Base-by-base conservation (phyloP, 2,797 vertebrate species). In the Xenentodon cancila region DNA sequence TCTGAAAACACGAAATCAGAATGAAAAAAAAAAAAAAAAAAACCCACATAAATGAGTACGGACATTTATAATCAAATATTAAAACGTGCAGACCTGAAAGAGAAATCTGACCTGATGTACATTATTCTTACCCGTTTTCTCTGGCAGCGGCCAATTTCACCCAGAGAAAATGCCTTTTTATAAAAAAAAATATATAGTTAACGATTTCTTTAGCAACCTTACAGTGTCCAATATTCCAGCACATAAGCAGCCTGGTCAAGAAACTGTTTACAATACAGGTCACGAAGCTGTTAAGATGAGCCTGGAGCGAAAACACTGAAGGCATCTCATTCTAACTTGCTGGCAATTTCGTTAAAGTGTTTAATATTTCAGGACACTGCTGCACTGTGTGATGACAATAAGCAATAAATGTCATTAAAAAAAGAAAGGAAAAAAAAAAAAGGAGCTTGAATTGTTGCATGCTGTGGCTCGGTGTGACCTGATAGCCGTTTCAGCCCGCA, bases 221-320 rank as follows among this genome's bases (percentile, higher is more conserved):
- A 25, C 25, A 25, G 25, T 25, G 25, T 5, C 25, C 25, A 25
- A 25, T 25, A 25, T 25, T 25, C 25, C 25, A 25, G 25, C 25
- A 5, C 3, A 25, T 25, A 25, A 25, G 5, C 25, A 25, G 25
- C 25, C 25, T 25, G 25, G 25, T 25, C 3, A 25, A 25, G 25
- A 25, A 5, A 53, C 53, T 52, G 55, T 71, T 82, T 69, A 68
- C 17, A 59, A 47, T 66, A 50, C 45, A 53, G 55, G 8, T 57
- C 66, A 66, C 32, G 9, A 32, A 9, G 32, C 37, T 34, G 53
- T 51, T 22, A 5, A 74, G 75, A 72, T 64, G 63, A 50, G 66
- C 62, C 32, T 7, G 22, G 71, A 64, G 63, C 63, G 42, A 46
- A 46, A 48, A 22, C 1, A 9, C 9, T 32, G 45, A 64, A 49